These are phyloP conservation scores for Hydrozoanthus gracilis DNA, from an alignment of 92 coral and sea anemone species.

Conservation along the genomic window DNA sequence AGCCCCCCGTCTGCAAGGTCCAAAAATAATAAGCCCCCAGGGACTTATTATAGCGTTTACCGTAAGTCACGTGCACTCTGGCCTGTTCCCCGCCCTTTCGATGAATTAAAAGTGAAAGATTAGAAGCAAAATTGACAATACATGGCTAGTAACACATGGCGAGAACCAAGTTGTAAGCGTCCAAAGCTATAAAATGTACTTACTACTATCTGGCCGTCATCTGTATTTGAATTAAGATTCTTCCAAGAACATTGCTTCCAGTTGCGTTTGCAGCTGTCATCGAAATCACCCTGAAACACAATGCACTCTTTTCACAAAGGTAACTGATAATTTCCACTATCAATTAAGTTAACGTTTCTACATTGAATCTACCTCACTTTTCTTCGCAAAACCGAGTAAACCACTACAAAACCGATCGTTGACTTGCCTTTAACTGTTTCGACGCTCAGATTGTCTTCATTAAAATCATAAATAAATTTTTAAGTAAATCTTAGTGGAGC, in stretches of 20 bases:
- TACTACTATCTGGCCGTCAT: neutral
- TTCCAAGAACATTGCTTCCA: conserved; percentile 27
- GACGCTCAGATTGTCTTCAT: neutral
- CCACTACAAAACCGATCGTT: neutral
- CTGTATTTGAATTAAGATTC: neutral
- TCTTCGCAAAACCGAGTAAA: neutral
- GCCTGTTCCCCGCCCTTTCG: too few relatives aligned
- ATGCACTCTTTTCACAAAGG: conserved; percentile 3
- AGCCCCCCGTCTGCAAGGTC: too few relatives aligned
- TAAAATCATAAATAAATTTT: too few relatives aligned
- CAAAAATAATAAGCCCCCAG: too few relatives aligned
- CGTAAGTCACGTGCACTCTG: too few relatives aligned
- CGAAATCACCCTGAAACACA: conserved; percentile 17
- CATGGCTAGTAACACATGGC: neutral
- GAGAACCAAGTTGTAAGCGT: neutral
- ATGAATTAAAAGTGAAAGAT: too few relatives aligned
- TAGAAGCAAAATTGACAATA: neutral
- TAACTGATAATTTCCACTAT: conserved; percentile 6
- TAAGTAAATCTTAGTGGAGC: too few relatives aligned
- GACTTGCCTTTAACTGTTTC: neutral
- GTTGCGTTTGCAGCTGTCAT: conserved; percentile 22
- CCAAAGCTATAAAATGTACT: neutral
- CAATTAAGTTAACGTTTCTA: conserved; percentile 2
- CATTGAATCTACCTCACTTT: neutral
- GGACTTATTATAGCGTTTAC: too few relatives aligned